Evolutionary conservation across 2,797 vertebrate species (phyloP).

Genomic region (Glyptemys insculpta): DNA sequence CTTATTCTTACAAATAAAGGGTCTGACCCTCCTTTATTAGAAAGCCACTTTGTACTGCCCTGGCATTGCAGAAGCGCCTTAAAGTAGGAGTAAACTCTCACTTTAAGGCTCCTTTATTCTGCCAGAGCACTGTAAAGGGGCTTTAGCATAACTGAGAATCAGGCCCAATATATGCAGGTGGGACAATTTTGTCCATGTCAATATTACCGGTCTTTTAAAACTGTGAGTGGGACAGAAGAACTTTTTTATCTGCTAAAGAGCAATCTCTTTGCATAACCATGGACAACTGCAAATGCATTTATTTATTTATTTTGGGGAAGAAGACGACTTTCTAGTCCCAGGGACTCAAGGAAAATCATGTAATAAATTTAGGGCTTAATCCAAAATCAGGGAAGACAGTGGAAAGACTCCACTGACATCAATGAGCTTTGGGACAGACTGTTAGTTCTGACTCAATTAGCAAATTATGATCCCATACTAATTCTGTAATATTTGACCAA

Average conservation of each 20-base stretch:
- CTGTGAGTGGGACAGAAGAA: neutral
- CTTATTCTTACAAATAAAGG: conserved; percentile 4
- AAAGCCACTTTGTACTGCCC: neutral
- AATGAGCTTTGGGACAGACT: neutral
- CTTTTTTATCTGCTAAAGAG: accelerated
- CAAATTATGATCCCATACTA: neutral
- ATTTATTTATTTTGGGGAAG: neutral
- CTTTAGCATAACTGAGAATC: neutral
- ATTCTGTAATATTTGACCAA: neutral
- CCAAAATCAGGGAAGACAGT: neutral
- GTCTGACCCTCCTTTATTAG: neutral
- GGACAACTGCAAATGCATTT: neutral
- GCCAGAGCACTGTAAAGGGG: neutral
- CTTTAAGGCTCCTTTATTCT: neutral
- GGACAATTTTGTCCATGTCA: neutral
- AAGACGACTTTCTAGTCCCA: conserved; percentile 15
- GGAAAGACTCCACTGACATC: neutral
- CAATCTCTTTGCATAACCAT: conserved; percentile 4
- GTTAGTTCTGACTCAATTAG: neutral
- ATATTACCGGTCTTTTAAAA: conserved; percentile 24
- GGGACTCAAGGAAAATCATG: neutral
- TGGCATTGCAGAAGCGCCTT: neutral
- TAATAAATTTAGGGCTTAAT: conserved; percentile 11
- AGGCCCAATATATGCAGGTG: neutral
- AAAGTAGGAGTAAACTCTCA: neutral